Percentiles rank a stretch among this genome's conserved stretches.
phyloP scores from a whole-genome alignment of 2,797 vertebrate species.

The Clamator glandarius region DNA sequence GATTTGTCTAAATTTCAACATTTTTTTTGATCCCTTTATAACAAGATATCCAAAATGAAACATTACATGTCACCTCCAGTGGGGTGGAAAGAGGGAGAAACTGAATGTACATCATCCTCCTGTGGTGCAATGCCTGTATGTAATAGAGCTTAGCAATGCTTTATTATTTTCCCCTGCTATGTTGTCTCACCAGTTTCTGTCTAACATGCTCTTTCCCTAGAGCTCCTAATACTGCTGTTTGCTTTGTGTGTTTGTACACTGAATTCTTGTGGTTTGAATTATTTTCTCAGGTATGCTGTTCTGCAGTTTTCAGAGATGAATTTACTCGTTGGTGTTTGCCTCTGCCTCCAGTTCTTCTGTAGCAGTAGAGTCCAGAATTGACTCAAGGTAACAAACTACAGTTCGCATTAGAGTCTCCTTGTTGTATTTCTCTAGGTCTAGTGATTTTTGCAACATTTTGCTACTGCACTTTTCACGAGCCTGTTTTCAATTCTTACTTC shows the following conservation, averaged over 20 bases:
- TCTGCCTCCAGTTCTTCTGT: background rate
- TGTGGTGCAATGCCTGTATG: background rate
- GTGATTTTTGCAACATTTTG: background rate
- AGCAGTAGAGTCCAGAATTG: background rate
- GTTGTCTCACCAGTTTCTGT: background rate
- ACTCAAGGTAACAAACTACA: background rate
- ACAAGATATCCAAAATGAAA: background rate
- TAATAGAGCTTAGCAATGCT: background rate
- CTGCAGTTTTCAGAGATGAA: constrained; percentile 17
- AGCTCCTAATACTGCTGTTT: background rate
- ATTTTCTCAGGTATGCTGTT: constrained; percentile 15
- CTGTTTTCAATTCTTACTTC: background rate
- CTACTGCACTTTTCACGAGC: background rate
- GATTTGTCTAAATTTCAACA: background rate
- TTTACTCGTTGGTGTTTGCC: background rate
- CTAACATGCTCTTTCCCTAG: background rate
- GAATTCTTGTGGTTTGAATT: constrained; percentile 35
- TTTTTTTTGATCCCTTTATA: background rate
- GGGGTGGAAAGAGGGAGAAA: background rate
- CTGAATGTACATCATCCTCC: background rate
- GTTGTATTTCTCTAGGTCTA: background rate
- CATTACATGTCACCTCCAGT: background rate
- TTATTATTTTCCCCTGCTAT: background rate
- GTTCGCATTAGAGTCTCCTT: background rate
- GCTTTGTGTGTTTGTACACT: background rate